A percentile compares a stretch with the other conserved stretches of the same genome.
Evolutionary conservation across 2,888 invertebrate species (phyloP).

Genomic region (Lapara coniferarum): DNA sequence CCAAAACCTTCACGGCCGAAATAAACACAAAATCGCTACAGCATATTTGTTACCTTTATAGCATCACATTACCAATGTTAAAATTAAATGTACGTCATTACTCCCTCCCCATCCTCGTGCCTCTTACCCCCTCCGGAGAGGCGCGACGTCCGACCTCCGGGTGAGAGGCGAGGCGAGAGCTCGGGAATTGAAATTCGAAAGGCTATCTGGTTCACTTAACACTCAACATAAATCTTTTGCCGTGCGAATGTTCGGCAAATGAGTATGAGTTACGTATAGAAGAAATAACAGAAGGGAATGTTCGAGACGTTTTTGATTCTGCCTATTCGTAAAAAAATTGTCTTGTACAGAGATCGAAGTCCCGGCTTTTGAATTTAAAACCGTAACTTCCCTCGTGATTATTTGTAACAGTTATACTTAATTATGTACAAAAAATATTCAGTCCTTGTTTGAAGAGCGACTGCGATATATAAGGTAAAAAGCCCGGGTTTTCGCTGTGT

Average conservation of each 20-base stretch:
- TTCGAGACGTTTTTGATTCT: not conserved
- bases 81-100: conserved; percentile 30
- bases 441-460: too few species aligned
- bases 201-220: conserved; percentile 71
- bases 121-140: conserved; percentile 9
- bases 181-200: conserved; percentile 27
- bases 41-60: conserved; percentile 28
- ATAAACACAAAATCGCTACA: not conserved
- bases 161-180: conserved; percentile 23
- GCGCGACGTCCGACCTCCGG: conserved; percentile 26
- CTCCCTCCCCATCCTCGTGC: conserved; percentile 8
- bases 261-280: conserved; percentile 53
- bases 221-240: conserved; percentile 61
- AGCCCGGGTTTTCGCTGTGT: too few species aligned
- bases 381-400: too few species aligned
- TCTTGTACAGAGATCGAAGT: too few species aligned
- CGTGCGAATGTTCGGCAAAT: conserved; percentile 56
- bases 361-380: too few species aligned
- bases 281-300: not conserved
- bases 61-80: conserved; percentile 28
- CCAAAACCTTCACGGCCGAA: not conserved
- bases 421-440: too few species aligned
- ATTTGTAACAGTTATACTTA: too few species aligned
- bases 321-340: not conserved
- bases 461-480: too few species aligned